Evolutionary conservation across 2,888 invertebrate species (phyloP).

Genomic region (Clusia tigrina): DNA sequence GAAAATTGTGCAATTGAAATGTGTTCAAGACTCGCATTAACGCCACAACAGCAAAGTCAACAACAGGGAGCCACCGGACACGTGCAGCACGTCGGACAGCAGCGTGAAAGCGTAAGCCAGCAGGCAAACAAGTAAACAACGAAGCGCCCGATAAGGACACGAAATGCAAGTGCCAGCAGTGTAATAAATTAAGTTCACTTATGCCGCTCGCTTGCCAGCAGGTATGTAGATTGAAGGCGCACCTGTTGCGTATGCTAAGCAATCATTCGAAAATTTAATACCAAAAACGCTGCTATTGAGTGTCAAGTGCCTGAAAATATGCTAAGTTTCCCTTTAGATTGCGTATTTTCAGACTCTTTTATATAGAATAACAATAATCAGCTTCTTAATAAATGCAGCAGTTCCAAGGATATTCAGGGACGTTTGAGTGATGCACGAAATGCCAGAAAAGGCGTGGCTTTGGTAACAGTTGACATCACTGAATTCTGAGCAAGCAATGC

Average conservation of each 20-base stretch:
- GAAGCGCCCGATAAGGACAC: neutral
- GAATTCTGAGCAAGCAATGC: too few relatives aligned
- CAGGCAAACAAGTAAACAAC: neutral
- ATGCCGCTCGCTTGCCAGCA: neutral
- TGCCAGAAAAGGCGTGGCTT: too few relatives aligned
- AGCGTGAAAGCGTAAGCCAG: too few relatives aligned
- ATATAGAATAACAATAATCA: too few relatives aligned
- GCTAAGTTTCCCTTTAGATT: too few relatives aligned
- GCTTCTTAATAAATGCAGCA: too few relatives aligned
- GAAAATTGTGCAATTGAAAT: neutral
- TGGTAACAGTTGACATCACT: too few relatives aligned
- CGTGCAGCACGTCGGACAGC: neutral
- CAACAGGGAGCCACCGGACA: neutral
- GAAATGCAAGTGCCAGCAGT: neutral
- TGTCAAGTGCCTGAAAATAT: neutral
- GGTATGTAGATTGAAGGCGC: neutral
- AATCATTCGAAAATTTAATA: conserved; percentile 5
- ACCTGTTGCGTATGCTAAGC: conserved; percentile 10
- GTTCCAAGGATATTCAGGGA: too few relatives aligned
- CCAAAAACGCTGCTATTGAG: conserved; percentile 9
- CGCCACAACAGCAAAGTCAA: neutral
- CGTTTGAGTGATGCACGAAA: too few relatives aligned
- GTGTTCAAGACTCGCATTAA: neutral
- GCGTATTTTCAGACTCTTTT: too few relatives aligned
- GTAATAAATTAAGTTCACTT: neutral